Base-by-base conservation (phyloP, 2,888 invertebrate species). In the Agonopterix heracliana region DNA sequence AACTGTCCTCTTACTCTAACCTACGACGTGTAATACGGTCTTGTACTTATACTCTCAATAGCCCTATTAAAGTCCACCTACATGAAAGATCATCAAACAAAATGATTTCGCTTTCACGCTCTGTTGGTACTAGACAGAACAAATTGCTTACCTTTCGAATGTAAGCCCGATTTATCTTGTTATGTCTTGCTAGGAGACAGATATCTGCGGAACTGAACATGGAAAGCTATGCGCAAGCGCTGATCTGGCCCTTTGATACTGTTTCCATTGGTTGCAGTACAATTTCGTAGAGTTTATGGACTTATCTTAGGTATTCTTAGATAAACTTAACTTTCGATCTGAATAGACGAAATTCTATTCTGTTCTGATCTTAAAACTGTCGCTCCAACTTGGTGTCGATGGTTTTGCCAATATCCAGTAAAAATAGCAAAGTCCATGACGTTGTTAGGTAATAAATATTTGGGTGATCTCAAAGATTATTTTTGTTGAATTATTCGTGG, bases 91-190 rank as follows among this genome's bases (percentile, higher is more conserved):
- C 13, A 54, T 56, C 59, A 64, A 68, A 71, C 59, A 70, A 68
- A 26, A 73, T 66, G 64, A 64, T 66, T 73, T 72, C 61, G 63
- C 74, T 74, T 71, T 73, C 74, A 63, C 64, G 53, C 26, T 26
- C 26, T 9, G 51, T 34, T 34, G 45, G 46, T 38, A 56, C 57
- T 63, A 64, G 65, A 68, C 63, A 64, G 60, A 64, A 77, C 79
- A 81, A 81, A 80, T 81, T 78, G 74, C 74, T 75, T 72, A 68
- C 79, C 77, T 79, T 80, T 75, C 77, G 69, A 81, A 76, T 70
- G 64, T 63, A 63, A 68, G 55, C 64, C 26, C 71, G 61, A 78
- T 81, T 78, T 41, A 41, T 41, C 41, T 41, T 75, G 70, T 71
- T 68, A 66, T 65, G 70, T 66, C 63, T 62, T 54, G 54, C 45